Evolutionary conservation across 2,888 invertebrate genomes (phyloP).

Genomic region (Lochmaea capreae): DNA sequence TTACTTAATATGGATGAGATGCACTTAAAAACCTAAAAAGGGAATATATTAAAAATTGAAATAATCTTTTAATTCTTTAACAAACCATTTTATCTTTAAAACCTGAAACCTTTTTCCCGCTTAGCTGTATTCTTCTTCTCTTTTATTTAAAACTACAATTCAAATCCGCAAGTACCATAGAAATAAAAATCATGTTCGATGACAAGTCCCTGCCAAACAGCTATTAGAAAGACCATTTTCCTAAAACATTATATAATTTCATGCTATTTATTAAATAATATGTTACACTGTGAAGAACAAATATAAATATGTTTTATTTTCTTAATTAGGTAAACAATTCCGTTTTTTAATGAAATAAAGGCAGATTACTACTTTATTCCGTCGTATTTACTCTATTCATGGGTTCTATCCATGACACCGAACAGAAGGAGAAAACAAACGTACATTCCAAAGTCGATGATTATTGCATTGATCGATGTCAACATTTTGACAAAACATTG

Average conservation of each 20-base stretch:
- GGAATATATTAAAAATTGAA: not conserved
- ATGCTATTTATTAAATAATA: too few species aligned
- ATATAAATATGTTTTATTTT: too few species aligned
- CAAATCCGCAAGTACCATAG: not conserved
- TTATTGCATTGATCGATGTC: not conserved
- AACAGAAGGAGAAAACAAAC: not conserved
- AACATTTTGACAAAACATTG: constrained; percentile 2
- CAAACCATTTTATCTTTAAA: not conserved
- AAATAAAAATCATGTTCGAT: too few species aligned
- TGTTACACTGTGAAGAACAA: too few species aligned
- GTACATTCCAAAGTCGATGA: not conserved
- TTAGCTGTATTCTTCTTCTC: not conserved
- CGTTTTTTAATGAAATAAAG: too few species aligned
- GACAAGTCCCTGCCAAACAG: too few species aligned
- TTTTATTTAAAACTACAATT: not conserved
- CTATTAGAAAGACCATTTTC: too few species aligned
- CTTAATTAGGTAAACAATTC: too few species aligned
- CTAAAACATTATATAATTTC: too few species aligned
- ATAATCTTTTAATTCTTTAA: not conserved
- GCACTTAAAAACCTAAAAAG: constrained; percentile 26
- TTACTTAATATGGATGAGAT: constrained; percentile 1
- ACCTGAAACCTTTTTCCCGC: not conserved
- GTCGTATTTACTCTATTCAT: too few species aligned
- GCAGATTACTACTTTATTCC: too few species aligned
- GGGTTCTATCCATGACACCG: not conserved